Evolutionary conservation across 1,140 invertebrate genomes (phyloP).

Genomic region (Trichonephila clavipes): DNA sequence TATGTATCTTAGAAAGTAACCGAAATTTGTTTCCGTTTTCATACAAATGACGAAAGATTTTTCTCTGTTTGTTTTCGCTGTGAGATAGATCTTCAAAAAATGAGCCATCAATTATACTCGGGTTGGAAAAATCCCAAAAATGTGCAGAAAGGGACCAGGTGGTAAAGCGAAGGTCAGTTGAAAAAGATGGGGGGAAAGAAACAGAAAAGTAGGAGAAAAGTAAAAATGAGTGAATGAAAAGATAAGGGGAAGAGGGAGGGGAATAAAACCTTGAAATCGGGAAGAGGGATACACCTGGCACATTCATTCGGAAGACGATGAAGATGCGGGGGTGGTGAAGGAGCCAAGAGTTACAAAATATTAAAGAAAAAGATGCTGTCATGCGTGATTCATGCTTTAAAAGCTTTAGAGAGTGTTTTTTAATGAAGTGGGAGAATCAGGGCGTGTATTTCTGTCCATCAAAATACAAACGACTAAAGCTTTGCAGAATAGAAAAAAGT

Average conservation of each 20-base stretch:
- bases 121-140: background rate
- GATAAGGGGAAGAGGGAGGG: background rate
- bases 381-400: background rate
- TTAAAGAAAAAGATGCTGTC: constrained; percentile 1
- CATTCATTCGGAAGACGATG: constrained; percentile 8
- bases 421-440: background rate
- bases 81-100: background rate
- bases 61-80: background rate
- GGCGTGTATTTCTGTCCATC: background rate
- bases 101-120: background rate
- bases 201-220: background rate
- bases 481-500: background rate
- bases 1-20: background rate
- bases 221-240: background rate
- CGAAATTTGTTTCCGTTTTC: background rate
- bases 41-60: constrained; percentile 18
- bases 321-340: background rate
- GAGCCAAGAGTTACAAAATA: background rate
- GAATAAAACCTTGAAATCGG: background rate
- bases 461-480: background rate
- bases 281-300: constrained; percentile 2
- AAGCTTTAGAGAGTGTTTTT: background rate
- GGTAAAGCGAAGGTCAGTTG: constrained; percentile 1
- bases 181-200: background rate
- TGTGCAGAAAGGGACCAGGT: background rate